A percentile compares a stretch with the other conserved stretches of the same genome.
Conservation (phyloP, 1,140 invertebrate genomes). For the Hycleus phaleratus region DNA sequence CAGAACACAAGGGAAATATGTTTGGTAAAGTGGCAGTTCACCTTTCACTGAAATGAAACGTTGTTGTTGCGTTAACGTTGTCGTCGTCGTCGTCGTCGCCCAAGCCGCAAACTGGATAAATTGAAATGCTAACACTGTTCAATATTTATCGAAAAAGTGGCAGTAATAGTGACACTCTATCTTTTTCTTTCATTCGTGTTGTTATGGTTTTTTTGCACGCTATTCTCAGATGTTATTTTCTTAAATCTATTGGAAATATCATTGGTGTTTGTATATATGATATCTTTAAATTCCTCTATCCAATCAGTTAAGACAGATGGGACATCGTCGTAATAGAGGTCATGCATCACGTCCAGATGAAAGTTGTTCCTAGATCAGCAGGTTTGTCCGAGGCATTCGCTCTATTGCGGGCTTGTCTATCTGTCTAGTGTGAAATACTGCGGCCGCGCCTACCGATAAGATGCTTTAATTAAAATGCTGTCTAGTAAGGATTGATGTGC, state of each 20-base stretch:
- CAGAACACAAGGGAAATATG: conserved; percentile 36
- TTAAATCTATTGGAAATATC: too few relatives aligned
- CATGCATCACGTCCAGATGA: conserved; percentile 42
- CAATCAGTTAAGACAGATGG: too few relatives aligned
- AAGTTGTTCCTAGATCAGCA: conserved; percentile 43
- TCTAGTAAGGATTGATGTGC: conserved; percentile 39
- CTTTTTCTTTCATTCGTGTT: too few relatives aligned
- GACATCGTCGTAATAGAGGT: conserved; percentile 29
- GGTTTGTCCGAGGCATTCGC: conserved; percentile 36
- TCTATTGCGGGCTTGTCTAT: conserved; percentile 30
- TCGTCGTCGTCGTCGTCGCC: conserved; percentile 27
- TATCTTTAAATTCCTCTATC: too few relatives aligned
- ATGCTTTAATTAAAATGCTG: conserved; percentile 43
- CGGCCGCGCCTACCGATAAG: conserved; percentile 43
- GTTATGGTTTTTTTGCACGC: too few relatives aligned
- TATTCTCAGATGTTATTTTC: too few relatives aligned
- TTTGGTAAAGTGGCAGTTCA: conserved; percentile 22
- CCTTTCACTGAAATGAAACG: conserved; percentile 26
- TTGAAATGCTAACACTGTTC: conserved; percentile 33
- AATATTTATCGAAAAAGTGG: conserved; percentile 26
- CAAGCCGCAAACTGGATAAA: conserved; percentile 20
- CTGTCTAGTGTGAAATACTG: conserved; percentile 38
- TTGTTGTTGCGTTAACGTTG: conserved; percentile 32
- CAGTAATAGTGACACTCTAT: too few relatives aligned
- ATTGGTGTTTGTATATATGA: too few relatives aligned